Conservation (phyloP, 2,888 invertebrate species). For the Galerucella pusilla region DNA sequence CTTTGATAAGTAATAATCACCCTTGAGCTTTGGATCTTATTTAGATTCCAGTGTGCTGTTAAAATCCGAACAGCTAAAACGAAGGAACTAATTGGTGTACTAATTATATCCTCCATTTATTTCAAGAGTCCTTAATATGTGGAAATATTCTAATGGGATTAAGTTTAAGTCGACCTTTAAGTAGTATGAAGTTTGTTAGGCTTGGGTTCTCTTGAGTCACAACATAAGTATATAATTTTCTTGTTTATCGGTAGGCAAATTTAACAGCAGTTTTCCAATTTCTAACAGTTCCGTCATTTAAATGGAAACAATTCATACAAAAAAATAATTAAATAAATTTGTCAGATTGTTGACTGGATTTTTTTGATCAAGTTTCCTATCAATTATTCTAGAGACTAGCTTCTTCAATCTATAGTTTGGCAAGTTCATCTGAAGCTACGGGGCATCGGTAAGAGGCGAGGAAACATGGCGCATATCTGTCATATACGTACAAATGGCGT, state of each 20-base stretch:
- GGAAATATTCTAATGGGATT: constrained; percentile 1
- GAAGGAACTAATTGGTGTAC: neutral
- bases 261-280: neutral
- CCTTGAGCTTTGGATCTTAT: neutral
- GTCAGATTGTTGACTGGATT: too few species aligned
- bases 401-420: too few species aligned
- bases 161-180: constrained; percentile 1
- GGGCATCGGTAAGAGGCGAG: too few species aligned
- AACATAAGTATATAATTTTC: constrained; percentile 1
- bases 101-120: constrained; percentile 1
- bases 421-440: too few species aligned
- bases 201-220: neutral
- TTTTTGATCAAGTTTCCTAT: too few species aligned
- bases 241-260: neutral
- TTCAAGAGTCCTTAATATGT: neutral
- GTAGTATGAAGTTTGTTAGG: neutral
- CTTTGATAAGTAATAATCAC: neutral
- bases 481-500: too few species aligned
- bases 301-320: too few species aligned
- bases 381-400: too few species aligned
- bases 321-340: too few species aligned
- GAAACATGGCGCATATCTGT: too few species aligned
- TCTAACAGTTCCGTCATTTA: too few species aligned
- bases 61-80: neutral
- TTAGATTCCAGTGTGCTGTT: neutral